These are phyloP conservation scores for Gadus chalcogrammus DNA, from an alignment of 2,113 vertebrate genomes.

Conservation along the genomic window DNA sequence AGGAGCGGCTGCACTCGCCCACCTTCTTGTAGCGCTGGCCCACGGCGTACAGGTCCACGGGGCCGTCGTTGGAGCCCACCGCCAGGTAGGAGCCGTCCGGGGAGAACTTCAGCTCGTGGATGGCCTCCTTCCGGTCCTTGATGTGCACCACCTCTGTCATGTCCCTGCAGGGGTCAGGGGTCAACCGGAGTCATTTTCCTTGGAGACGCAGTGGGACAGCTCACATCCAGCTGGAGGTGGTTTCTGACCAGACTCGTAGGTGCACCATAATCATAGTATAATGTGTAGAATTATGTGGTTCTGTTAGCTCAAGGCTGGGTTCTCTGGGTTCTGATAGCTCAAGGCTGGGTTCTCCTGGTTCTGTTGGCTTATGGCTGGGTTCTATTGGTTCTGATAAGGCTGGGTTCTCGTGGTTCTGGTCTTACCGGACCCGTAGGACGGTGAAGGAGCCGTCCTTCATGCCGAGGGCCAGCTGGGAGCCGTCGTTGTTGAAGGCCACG, in stretches of 20 bases:
- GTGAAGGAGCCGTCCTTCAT: slow-evolving; percentile 99
- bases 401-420: not conserved
- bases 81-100: slow-evolving; percentile 91
- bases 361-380: too few relatives aligned
- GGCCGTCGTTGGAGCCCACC: slow-evolving; percentile 93
- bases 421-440: slow-evolving; percentile 90
- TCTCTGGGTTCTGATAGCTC: too few relatives aligned
- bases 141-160: slow-evolving; percentile 99
- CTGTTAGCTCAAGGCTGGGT: too few relatives aligned
- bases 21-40: slow-evolving; percentile 95
- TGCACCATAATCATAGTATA: too few relatives aligned
- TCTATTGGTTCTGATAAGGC: too few relatives aligned
- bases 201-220: not conserved
- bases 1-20: slow-evolving; percentile 88
- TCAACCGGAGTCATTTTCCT: not conserved
- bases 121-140: slow-evolving; percentile 95
- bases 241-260: too few relatives aligned
- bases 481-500: slow-evolving; percentile 90
- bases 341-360: too few relatives aligned
- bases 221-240: too few relatives aligned
- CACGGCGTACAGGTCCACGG: slow-evolving; percentile 89
- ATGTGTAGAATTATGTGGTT: too few relatives aligned
- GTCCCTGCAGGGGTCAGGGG: slow-evolving; percentile 73
- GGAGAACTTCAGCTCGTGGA: slow-evolving; percentile 97
- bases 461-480: slow-evolving; percentile 90